phyloP scores from a whole-genome alignment of 2,113 vertebrate species.

The Promerops cafer region DNA sequence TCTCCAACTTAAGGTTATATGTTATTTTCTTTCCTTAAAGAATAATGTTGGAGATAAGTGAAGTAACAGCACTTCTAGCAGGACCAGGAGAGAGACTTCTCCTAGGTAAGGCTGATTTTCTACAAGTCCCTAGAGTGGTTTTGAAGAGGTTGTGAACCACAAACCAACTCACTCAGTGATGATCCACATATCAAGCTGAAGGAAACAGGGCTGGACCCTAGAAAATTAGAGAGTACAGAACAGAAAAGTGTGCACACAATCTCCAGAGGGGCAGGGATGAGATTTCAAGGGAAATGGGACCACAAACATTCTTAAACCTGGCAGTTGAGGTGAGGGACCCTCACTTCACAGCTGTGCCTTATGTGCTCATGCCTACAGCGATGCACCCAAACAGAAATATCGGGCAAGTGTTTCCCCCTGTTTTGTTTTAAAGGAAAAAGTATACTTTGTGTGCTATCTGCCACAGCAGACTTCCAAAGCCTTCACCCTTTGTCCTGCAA shows the following conservation, averaged over 20 bases:
- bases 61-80: neutral
- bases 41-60: neutral
- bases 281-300: neutral
- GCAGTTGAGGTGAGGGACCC: neutral
- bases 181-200: neutral
- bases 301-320: neutral
- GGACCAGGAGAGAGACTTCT: neutral
- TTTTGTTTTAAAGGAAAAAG: neutral
- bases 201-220: neutral
- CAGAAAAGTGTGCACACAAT: neutral
- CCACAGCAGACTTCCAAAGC: slow-evolving; percentile 1
- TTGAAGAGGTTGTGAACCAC: neutral
- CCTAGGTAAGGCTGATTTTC: neutral
- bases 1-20: neutral
- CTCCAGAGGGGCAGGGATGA: neutral
- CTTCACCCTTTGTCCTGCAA: slow-evolving; percentile 5
- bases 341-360: neutral
- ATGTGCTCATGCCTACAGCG: neutral
- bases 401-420: neutral
- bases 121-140: neutral
- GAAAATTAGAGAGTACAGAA: neutral
- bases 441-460: neutral
- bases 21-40: neutral
- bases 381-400: neutral
- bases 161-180: fast-evolving